These are phyloP conservation scores for Drosophila santomea DNA, from an alignment of 1,140 invertebrate genomes.

Conservation along the genomic window DNA sequence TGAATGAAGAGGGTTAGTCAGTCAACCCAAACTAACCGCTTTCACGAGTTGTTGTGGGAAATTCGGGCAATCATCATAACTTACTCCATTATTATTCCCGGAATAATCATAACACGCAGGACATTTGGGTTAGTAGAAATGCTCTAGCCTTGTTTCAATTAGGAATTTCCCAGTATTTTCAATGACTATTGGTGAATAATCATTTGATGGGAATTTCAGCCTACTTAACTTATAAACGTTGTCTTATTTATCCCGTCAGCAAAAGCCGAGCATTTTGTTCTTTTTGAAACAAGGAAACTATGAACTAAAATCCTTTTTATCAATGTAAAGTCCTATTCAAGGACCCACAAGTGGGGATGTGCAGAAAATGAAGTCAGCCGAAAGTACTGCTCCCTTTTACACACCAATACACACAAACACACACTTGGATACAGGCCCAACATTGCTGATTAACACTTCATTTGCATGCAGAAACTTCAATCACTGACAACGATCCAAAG, in stretches of 20 bases:
- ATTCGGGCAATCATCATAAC: constrained; percentile 38
- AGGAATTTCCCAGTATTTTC: background rate
- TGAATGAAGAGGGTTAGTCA: constrained; percentile 39
- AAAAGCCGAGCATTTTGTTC: no score
- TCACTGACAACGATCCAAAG: constrained; percentile 26
- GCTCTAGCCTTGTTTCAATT: background rate
- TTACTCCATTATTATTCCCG: constrained; percentile 27
- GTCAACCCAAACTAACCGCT: constrained; percentile 1
- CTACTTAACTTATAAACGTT: no score
- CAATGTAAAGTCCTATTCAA: background rate
- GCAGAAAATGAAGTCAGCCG: background rate
- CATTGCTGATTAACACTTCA: constrained; percentile 48
- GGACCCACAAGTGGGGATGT: background rate
- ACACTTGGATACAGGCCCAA: constrained; percentile 20
- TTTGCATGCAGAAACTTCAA: constrained; percentile 53
- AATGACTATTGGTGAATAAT: background rate
- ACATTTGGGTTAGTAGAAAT: background rate
- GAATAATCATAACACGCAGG: constrained; percentile 21
- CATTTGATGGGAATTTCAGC: background rate
- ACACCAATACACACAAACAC: background rate
- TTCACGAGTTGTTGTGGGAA: constrained; percentile 22
- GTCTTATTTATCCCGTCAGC: background rate
- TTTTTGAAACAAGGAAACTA: no score
- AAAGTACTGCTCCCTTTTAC: constrained; percentile 1
- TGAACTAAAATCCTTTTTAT: background rate